Percentiles rank a stretch among this genome's conserved stretches.
Evolutionary conservation across 1,140 invertebrate species (phyloP).

Genomic region (Zaprionus camerounensis): DNA sequence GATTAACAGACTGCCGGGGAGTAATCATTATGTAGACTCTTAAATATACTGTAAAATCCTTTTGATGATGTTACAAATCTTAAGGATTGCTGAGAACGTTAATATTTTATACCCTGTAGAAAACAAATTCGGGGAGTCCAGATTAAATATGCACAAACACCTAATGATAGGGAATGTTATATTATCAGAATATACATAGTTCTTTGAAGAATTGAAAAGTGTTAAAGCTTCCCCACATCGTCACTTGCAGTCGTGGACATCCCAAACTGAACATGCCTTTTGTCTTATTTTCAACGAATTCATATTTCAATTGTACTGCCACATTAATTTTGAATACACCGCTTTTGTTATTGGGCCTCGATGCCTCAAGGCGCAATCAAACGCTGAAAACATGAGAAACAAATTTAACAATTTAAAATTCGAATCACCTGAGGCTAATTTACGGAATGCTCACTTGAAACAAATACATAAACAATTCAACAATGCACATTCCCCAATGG

Average conservation of each 20-base stretch:
- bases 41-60: not conserved
- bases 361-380: constrained; percentile 29
- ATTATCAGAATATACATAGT: no score
- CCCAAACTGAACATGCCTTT: not conserved
- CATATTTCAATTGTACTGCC: constrained; percentile 16
- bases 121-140: not conserved
- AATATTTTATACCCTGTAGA: constrained; percentile 5
- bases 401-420: constrained; percentile 57
- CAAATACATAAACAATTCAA: constrained; percentile 61
- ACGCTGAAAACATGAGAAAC: constrained; percentile 24
- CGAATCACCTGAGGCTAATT: constrained; percentile 73
- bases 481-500: constrained; percentile 67
- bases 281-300: not conserved
- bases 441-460: constrained; percentile 66
- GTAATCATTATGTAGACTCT: not conserved
- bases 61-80: constrained; percentile 13
- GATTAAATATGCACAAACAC: no score
- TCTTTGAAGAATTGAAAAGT: not conserved
- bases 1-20: not conserved
- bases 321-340: constrained; percentile 15
- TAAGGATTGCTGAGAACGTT: not conserved
- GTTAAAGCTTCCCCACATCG: not conserved
- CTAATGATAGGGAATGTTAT: no score
- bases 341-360: not conserved
- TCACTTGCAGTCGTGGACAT: not conserved